phyloP scores from a whole-genome alignment of 2,888 invertebrate genomes.

The Diachrysia chrysitis region DNA sequence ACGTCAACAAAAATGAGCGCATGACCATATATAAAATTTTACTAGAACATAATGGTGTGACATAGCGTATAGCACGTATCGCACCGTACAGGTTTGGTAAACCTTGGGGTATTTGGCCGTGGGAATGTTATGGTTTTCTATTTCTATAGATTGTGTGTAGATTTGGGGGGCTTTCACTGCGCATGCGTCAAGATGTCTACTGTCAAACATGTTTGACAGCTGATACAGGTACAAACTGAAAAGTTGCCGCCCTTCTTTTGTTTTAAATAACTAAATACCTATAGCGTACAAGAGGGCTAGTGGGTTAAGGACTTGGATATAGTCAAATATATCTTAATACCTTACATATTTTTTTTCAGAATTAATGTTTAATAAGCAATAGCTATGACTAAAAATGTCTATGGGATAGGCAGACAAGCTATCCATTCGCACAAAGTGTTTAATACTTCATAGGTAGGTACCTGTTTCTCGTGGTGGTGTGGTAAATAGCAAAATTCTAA shows the following conservation, averaged over 20 bases:
- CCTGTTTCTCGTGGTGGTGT: no score
- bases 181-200: not conserved
- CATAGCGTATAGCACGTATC: constrained; percentile 43
- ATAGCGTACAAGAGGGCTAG: no score
- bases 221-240: not conserved
- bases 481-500: no score
- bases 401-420: no score
- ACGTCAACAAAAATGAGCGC: constrained; percentile 80
- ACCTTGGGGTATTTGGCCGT: constrained; percentile 46
- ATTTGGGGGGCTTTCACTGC: not conserved
- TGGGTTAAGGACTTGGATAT: no score
- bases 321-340: no score
- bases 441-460: no score
- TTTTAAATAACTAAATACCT: no score
- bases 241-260: not conserved
- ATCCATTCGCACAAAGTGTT: no score
- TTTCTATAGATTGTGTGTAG: constrained; percentile 2
- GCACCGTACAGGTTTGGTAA: constrained; percentile 40
- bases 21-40: constrained; percentile 71
- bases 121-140: constrained; percentile 49
- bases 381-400: no score
- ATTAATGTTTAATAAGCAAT: no score
- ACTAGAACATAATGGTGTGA: constrained; percentile 53
- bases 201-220: not conserved
- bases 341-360: no score